phyloP scores from a whole-genome alignment of 1,140 invertebrate species.

The Cyclargus thomasi region DNA sequence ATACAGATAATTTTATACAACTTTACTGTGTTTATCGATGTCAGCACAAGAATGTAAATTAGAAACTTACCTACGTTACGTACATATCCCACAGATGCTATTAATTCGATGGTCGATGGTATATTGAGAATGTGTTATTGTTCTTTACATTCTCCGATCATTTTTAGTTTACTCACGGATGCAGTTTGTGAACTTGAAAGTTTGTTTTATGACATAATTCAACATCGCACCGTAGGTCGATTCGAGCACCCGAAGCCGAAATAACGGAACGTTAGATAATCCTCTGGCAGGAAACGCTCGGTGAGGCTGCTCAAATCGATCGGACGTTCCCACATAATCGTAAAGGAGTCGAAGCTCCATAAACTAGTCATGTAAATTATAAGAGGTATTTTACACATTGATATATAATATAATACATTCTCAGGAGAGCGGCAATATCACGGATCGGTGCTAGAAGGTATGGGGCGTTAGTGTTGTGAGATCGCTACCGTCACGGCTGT shows the following conservation, averaged over 20 bases:
- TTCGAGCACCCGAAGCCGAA: not conserved
- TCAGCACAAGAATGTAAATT: not conserved
- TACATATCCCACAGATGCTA: not conserved
- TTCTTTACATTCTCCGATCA: not conserved
- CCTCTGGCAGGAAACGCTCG: not conserved
- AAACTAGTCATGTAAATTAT: constrained; percentile 20
- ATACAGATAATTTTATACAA: not conserved
- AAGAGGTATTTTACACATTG: constrained; percentile 16
- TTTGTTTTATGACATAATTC: not conserved
- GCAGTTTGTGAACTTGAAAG: not conserved
- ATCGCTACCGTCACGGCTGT: constrained; percentile 26
- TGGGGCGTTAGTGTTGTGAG: constrained; percentile 30
- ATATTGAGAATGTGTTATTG: constrained; percentile 20
- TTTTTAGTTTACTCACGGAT: not conserved
- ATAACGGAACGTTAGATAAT: not conserved
- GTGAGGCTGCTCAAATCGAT: not conserved
- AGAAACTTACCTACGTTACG: not conserved
- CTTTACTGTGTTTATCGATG: not conserved
- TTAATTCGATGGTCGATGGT: constrained; percentile 7
- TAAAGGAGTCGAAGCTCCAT: constrained; percentile 4
- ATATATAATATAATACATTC: constrained; percentile 20
- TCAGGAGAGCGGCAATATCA: constrained; percentile 32
- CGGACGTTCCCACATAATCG: not conserved
- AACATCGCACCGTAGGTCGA: not conserved
- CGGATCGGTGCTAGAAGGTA: constrained; percentile 35